Conservation (phyloP, 2,797 vertebrate genomes). For the Lutjanus argentimaculatus region DNA sequence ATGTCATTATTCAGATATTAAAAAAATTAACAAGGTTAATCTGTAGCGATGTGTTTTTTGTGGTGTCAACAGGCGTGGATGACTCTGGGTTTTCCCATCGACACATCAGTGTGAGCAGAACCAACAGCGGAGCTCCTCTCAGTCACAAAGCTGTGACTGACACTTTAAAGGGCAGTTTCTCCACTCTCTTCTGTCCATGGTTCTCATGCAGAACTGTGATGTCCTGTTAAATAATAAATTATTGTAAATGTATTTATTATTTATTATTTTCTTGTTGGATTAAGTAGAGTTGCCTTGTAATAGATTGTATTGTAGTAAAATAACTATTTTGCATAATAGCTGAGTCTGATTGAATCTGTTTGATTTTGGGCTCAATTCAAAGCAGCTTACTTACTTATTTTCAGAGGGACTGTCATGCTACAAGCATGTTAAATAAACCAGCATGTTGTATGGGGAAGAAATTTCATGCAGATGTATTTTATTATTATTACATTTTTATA, state of each 20-base stretch:
- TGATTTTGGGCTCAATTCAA: neutral
- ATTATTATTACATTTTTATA: neutral
- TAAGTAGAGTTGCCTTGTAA: constrained; percentile 55
- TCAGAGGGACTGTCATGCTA: neutral
- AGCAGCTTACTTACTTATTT: neutral
- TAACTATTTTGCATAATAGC: constrained; percentile 83
- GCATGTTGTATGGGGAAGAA: neutral
- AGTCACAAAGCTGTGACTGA: neutral
- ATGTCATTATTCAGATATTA: neutral
- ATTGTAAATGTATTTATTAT: constrained; percentile 77
- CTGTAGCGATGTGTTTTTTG: neutral
- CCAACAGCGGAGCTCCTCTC: neutral
- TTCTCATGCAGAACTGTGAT: constrained; percentile 33
- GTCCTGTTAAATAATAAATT: constrained; percentile 46
- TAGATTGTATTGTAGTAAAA: constrained; percentile 75
- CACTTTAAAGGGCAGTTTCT: constrained; percentile 42
- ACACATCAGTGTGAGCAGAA: neutral
- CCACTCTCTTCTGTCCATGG: constrained; percentile 2
- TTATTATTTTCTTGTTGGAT: constrained; percentile 63
- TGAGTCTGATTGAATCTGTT: constrained; percentile 33
- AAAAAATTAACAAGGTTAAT: neutral
- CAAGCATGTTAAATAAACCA: neutral
- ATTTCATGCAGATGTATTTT: neutral
- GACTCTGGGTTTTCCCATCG: neutral
- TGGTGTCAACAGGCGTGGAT: constrained; percentile 42